phyloP scores from a whole-genome alignment of 1,140 invertebrate species.

The Saccostrea glomerata region DNA sequence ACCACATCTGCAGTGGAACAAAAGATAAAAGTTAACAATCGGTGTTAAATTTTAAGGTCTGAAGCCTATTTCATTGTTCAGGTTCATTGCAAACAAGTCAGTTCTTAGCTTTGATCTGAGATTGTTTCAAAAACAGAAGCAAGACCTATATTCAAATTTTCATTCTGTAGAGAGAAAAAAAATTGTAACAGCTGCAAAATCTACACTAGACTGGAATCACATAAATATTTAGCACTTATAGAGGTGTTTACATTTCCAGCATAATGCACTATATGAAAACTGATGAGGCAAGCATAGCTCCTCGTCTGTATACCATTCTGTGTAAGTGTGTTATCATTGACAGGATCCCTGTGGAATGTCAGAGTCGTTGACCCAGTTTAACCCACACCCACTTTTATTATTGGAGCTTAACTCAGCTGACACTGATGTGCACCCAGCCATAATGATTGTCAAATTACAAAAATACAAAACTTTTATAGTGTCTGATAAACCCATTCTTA shows the following conservation, averaged over 20 bases:
- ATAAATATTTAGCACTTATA: no score
- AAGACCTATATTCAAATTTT: no score
- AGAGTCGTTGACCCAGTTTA: conserved; percentile 5
- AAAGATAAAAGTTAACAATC: background rate
- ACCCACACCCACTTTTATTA: conserved; percentile 13
- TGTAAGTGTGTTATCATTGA: conserved; percentile 17
- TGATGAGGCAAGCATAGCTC: background rate
- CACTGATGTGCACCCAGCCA: conserved; percentile 21
- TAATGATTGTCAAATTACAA: conserved; percentile 21
- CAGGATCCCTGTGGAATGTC: conserved; percentile 2
- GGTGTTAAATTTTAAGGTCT: no score
- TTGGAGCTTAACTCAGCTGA: background rate
- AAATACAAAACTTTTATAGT: background rate
- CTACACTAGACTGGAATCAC: no score
- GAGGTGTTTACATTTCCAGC: no score
- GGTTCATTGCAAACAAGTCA: no score
- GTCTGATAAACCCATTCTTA: background rate
- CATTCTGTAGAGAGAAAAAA: no score
- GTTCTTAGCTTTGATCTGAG: no score
- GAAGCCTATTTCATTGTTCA: no score
- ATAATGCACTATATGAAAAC: background rate
- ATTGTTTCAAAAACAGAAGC: no score
- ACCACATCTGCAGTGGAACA: background rate
- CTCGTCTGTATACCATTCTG: background rate
- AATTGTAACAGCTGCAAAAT: no score